phyloP scores from a whole-genome alignment of 2,113 vertebrate species.

The Tringa solitaria region DNA sequence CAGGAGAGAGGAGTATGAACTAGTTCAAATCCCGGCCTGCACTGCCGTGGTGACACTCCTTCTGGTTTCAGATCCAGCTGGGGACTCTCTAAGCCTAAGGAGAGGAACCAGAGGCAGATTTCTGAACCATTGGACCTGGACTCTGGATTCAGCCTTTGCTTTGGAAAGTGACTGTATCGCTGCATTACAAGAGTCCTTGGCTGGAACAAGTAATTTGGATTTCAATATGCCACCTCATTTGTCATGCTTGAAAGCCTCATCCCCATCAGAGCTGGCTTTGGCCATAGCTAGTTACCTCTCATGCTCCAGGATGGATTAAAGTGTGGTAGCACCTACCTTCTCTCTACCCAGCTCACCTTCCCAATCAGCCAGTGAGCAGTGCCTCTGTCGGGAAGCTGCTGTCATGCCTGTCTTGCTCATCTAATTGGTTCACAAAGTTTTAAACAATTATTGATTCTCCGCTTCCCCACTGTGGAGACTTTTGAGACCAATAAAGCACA shows the following conservation, averaged over 20 bases:
- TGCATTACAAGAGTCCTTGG: neutral
- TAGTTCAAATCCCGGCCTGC: neutral
- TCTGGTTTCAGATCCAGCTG: neutral
- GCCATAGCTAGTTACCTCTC: neutral
- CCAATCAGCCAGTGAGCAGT: neutral
- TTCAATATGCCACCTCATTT: neutral
- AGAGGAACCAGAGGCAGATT: neutral
- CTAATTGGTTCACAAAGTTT: slow-evolving; percentile 46
- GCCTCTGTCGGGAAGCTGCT: neutral
- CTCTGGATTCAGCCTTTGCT: neutral
- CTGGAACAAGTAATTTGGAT: neutral
- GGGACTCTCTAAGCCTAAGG: neutral
- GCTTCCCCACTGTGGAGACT: neutral
- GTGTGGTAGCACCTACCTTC: neutral
- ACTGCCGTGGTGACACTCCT: neutral
- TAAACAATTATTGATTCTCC: slow-evolving; percentile 11
- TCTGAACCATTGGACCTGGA: neutral
- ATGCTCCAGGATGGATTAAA: neutral
- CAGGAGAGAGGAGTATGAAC: neutral
- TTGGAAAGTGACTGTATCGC: neutral
- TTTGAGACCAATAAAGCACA: slow-evolving; percentile 16
- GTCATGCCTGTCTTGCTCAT: slow-evolving; percentile 6
- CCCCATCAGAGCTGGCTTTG: neutral
- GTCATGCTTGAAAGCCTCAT: neutral
- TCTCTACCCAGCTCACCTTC: neutral